These are phyloP conservation scores for Pipistrellus kuhlii DNA, from an alignment of 2,797 vertebrate genomes.

Conservation along the genomic window DNA sequence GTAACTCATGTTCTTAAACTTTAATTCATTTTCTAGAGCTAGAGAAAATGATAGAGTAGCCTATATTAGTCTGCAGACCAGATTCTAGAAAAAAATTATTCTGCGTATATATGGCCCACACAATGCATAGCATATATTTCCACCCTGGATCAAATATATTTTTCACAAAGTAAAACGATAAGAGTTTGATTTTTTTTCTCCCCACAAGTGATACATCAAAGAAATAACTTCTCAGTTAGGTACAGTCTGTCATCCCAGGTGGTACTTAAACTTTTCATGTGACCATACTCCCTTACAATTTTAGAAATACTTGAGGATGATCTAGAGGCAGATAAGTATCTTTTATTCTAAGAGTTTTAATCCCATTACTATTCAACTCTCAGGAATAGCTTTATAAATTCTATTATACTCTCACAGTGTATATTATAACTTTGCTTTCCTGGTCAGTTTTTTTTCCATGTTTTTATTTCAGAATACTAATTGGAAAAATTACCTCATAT, in stretches of 20 bases:
- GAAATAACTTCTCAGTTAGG: background rate
- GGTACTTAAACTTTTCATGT: constrained; percentile 40
- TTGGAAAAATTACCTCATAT: constrained; percentile 29
- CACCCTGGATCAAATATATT: background rate
- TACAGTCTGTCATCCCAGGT: background rate
- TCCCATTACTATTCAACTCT: background rate
- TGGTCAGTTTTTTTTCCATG: background rate
- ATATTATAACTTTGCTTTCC: constrained; percentile 17
- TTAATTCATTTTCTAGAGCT: background rate
- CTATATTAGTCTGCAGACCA: background rate
- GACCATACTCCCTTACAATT: background rate
- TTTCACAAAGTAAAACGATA: constrained; percentile 57
- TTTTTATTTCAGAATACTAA: constrained; percentile 59
- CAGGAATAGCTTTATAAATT: constrained; percentile 33
- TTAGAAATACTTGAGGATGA: constrained; percentile 25
- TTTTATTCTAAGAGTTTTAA: constrained; percentile 48
- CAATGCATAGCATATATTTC: background rate
- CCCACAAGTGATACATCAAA: constrained; percentile 23
- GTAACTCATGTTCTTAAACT: background rate
- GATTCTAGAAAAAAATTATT: background rate
- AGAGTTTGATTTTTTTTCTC: background rate
- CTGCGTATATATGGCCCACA: background rate
- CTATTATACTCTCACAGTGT: background rate
- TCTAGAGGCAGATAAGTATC: background rate
- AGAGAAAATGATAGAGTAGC: background rate